phyloP scores from a whole-genome alignment of 2,797 vertebrate species.

The Thunnus albacares region DNA sequence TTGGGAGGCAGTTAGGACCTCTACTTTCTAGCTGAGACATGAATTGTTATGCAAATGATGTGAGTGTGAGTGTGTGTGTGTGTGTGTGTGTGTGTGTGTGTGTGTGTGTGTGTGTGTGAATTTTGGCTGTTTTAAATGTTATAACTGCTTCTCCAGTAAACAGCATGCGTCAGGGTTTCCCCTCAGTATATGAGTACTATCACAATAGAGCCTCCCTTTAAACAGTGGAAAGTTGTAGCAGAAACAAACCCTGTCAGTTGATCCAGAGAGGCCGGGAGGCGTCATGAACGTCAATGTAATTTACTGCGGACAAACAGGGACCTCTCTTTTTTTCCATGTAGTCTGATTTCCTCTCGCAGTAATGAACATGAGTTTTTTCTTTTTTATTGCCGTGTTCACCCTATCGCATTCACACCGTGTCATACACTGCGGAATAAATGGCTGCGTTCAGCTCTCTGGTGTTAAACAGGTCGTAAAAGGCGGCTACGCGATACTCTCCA shows the following conservation, averaged over 20 bases:
- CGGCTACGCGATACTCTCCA: constrained; percentile 78
- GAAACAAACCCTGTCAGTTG: constrained; percentile 52
- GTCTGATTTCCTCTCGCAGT: constrained; percentile 67
- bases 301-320: constrained; percentile 69
- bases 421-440: constrained; percentile 70
- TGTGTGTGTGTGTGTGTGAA: no score
- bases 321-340: constrained; percentile 74
- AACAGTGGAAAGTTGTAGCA: constrained; percentile 65
- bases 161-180: constrained; percentile 60
- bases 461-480: constrained; percentile 86
- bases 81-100: no score
- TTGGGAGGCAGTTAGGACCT: constrained; percentile 29
- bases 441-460: constrained; percentile 75
- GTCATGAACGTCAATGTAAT: constrained; percentile 52
- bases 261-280: constrained; percentile 44
- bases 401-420: constrained; percentile 69
- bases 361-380: constrained; percentile 65
- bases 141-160: constrained; percentile 46
- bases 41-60: constrained; percentile 46
- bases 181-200: constrained; percentile 46
- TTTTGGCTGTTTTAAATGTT: constrained; percentile 46
- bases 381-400: constrained; percentile 61
- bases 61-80: no score
- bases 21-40: constrained; percentile 27
- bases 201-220: constrained; percentile 59